A percentile compares a stretch with the other conserved stretches of the same genome.
Conservation (phyloP, 1,140 invertebrate species). For the Matsumurasca onukii region DNA sequence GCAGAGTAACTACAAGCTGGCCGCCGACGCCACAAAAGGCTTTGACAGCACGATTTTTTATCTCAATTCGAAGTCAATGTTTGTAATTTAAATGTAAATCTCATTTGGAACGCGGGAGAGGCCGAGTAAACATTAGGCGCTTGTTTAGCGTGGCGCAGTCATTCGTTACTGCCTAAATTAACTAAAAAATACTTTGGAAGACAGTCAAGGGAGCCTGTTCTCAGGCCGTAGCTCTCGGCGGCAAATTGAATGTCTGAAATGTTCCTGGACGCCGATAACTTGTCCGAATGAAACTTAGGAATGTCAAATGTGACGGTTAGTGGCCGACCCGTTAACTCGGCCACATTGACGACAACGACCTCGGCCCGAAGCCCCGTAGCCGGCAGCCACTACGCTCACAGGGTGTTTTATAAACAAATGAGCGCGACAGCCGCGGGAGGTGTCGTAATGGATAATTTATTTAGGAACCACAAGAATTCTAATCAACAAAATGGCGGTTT, state of each 20-base stretch:
- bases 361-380: too few relatives aligned
- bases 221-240: slow-evolving; percentile 10
- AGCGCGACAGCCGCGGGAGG: background rate
- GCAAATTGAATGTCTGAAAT: slow-evolving; percentile 20
- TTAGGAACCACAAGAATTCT: slow-evolving; percentile 11
- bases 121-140: background rate
- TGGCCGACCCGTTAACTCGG: background rate
- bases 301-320: background rate
- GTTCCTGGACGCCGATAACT: slow-evolving; percentile 9
- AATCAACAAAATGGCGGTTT: slow-evolving; percentile 11
- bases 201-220: background rate
- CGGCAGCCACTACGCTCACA: background rate
- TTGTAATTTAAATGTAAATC: slow-evolving; percentile 26
- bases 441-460: background rate
- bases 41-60: background rate
- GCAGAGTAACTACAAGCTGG: too few relatives aligned
- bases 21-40: too few relatives aligned
- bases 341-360: background rate
- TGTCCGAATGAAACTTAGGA: background rate
- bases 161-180: slow-evolving; percentile 5
- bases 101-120: background rate
- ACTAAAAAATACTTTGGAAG: slow-evolving; percentile 5
- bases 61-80: background rate
- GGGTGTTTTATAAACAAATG: slow-evolving; percentile 16
- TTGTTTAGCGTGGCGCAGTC: background rate